phyloP scores from a whole-genome alignment of 1,140 invertebrate genomes.

The Lepidurus arcticus region DNA sequence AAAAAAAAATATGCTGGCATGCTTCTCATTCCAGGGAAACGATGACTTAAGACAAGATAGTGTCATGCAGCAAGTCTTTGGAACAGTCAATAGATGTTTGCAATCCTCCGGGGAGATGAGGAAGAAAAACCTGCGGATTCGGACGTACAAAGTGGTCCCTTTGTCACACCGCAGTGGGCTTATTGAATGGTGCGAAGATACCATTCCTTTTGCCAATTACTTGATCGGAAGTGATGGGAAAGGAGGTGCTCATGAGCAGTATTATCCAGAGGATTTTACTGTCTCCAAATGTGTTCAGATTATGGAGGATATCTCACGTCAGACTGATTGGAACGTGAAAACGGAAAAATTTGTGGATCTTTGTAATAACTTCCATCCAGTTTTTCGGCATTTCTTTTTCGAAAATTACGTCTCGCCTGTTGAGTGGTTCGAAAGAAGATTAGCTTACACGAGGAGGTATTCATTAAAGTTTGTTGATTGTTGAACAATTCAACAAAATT shows the following conservation, averaged over 20 bases:
- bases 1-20: neutral
- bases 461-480: neutral
- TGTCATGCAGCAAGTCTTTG: slow-evolving; percentile 93
- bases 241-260: neutral
- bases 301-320: neutral
- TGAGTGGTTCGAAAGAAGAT: slow-evolving; percentile 75
- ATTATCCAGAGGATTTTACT: neutral
- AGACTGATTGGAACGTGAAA: neutral
- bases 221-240: slow-evolving; percentile 41
- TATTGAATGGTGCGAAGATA: slow-evolving; percentile 88
- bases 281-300: neutral
- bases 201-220: slow-evolving; percentile 54
- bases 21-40: slow-evolving; percentile 56
- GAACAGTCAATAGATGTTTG: slow-evolving; percentile 68
- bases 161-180: slow-evolving; percentile 78
- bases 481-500: neutral
- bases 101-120: slow-evolving; percentile 64
- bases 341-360: slow-evolving; percentile 57
- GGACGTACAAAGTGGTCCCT: slow-evolving; percentile 87
- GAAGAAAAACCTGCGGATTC: slow-evolving; percentile 63
- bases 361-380: slow-evolving; percentile 70
- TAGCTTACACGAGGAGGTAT: slow-evolving; percentile 60
- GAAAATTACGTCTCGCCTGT: slow-evolving; percentile 75
- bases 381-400: slow-evolving; percentile 86
- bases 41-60: slow-evolving; percentile 93